phyloP scores from a whole-genome alignment of 2,888 invertebrate genomes.

The Anodontia alba region DNA sequence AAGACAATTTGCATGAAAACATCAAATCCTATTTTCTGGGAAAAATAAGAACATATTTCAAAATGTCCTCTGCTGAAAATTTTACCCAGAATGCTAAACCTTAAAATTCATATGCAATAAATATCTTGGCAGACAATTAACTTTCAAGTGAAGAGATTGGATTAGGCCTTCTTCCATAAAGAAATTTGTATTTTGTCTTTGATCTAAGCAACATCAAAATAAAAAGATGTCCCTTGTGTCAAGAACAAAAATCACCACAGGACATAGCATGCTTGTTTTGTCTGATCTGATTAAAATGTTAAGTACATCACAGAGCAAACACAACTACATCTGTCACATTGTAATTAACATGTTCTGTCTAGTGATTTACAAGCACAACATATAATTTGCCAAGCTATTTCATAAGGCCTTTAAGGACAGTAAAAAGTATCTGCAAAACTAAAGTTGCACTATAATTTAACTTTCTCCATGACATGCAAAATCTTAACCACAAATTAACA shows the following conservation, averaged over 20 bases:
- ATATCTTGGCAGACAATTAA: not conserved
- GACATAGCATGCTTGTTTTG: not conserved
- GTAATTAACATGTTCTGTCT: slow-evolving; percentile 6
- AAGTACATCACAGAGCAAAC: slow-evolving; percentile 12
- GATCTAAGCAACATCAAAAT: slow-evolving; percentile 3
- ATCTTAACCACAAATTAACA: too few relatives aligned
- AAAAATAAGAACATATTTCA: too few relatives aligned
- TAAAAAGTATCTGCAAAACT: too few relatives aligned
- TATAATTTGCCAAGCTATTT: slow-evolving; percentile 13
- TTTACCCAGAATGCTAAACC: too few relatives aligned
- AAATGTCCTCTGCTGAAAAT: too few relatives aligned
- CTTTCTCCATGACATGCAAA: too few relatives aligned
- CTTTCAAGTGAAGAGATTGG: not conserved
- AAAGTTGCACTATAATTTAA: too few relatives aligned
- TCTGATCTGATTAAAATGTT: not conserved
- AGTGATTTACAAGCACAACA: slow-evolving; percentile 5
- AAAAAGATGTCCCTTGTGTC: slow-evolving; percentile 12
- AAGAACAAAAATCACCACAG: slow-evolving; percentile 10
- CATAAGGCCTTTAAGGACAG: too few relatives aligned
- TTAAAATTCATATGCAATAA: too few relatives aligned
- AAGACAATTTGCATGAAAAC: too few relatives aligned
- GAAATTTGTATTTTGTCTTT: slow-evolving; percentile 1
- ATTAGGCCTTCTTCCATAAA: not conserved
- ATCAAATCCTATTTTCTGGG: too few relatives aligned
- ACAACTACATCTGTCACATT: slow-evolving; percentile 12